These are phyloP conservation scores for Eurois occulta DNA, from an alignment of 2,888 invertebrate species.

Conservation along the genomic window DNA sequence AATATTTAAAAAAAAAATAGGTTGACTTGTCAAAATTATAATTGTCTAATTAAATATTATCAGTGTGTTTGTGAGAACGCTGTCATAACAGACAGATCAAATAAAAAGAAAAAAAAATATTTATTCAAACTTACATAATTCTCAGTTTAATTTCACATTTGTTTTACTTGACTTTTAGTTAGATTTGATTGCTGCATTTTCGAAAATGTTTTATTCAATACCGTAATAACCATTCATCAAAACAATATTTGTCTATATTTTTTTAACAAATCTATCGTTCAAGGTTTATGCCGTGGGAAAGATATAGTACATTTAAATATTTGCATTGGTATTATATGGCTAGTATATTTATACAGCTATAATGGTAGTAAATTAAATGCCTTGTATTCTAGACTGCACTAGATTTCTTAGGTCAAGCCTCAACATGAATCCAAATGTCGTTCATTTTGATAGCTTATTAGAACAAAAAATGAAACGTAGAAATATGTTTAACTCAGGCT, in stretches of 20 bases:
- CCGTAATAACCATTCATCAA: background rate
- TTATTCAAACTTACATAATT: background rate
- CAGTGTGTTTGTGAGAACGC: too few relatives aligned
- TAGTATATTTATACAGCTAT: too few relatives aligned
- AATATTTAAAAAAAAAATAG: too few relatives aligned
- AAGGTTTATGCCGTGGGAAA: slow-evolving; percentile 51
- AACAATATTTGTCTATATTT: background rate
- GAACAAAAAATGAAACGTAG: background rate
- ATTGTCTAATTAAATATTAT: too few relatives aligned
- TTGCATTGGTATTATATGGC: too few relatives aligned
- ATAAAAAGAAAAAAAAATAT: too few relatives aligned
- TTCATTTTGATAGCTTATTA: slow-evolving; percentile 12
- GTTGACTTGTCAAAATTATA: too few relatives aligned
- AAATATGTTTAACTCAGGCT: background rate
- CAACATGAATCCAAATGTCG: slow-evolving; percentile 29
- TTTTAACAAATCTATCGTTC: slow-evolving; percentile 20
- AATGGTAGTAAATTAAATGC: slow-evolving; percentile 15
- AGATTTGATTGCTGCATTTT: slow-evolving; percentile 7
- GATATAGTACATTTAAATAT: slow-evolving; percentile 34
- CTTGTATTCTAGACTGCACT: slow-evolving; percentile 15
- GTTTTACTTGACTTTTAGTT: slow-evolving; percentile 13
- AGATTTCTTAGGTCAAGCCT: slow-evolving; percentile 5
- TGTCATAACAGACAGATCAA: too few relatives aligned
- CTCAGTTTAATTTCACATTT: background rate
- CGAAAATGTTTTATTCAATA: slow-evolving; percentile 18